phyloP scores from a whole-genome alignment of 2,113 vertebrate species.

The Bolborhynchus lineola region DNA sequence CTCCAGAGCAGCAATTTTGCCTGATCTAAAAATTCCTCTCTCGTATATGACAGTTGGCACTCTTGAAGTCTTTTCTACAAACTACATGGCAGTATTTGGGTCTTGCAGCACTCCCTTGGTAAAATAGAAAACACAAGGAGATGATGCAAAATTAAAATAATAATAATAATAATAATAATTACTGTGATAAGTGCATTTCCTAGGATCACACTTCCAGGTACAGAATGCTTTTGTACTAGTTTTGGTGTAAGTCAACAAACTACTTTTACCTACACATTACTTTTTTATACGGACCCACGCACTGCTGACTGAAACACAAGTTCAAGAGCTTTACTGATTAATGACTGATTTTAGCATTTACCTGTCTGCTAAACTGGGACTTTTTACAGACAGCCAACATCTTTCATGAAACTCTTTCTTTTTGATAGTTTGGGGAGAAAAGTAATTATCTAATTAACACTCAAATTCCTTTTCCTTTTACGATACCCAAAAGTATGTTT shows the following conservation, averaged over 20 bases:
- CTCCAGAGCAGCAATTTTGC: background rate
- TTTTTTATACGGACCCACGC: background rate
- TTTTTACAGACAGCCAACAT: background rate
- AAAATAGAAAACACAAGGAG: background rate
- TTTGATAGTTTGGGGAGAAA: background rate
- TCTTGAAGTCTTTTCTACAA: background rate
- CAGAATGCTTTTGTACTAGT: background rate
- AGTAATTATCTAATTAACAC: constrained; percentile 43
- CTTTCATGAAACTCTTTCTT: background rate
- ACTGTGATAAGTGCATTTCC: background rate
- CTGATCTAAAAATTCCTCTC: background rate
- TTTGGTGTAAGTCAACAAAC: background rate
- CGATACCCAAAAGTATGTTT: background rate
- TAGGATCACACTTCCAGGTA: background rate
- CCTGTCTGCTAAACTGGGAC: background rate
- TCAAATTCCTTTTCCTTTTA: background rate
- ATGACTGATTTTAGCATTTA: background rate
- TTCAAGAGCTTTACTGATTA: background rate
- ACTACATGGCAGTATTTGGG: background rate
- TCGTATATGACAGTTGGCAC: background rate
- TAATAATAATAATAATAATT: background rate
- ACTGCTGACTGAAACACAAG: background rate
- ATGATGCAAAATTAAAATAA: background rate
- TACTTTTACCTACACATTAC: background rate
- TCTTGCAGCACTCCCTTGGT: background rate